Percentiles rank a stretch among this genome's conserved stretches.
Conservation (phyloP, 1,140 invertebrate species). For the Holotrichia oblita region DNA sequence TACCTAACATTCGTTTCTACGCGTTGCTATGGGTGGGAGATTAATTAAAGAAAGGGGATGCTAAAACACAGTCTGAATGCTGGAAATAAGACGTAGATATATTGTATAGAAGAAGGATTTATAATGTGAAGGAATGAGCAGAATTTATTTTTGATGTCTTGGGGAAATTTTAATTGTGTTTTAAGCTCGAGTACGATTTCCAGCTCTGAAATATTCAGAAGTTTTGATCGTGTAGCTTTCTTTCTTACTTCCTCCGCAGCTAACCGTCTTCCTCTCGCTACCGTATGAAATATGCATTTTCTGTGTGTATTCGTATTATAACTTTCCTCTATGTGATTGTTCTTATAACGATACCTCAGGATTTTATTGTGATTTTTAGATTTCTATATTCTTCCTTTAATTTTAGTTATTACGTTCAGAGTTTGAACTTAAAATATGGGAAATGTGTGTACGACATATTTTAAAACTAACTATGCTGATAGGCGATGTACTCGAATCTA, state of each 20-base stretch:
- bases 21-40: constrained; percentile 56
- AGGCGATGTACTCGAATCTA: no score
- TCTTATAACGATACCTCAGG: constrained; percentile 5
- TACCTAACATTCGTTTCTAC: constrained; percentile 59
- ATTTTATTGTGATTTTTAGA: constrained; percentile 13
- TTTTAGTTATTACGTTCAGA: background rate
- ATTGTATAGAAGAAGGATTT: constrained; percentile 60
- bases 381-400: background rate
- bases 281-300: constrained; percentile 40
- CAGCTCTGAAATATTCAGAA: constrained; percentile 41
- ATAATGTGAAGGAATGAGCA: constrained; percentile 56
- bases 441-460: no score
- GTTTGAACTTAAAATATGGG: background rate
- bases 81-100: constrained; percentile 60
- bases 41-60: constrained; percentile 60
- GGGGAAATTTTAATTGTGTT: constrained; percentile 47
- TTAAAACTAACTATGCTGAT: no score
- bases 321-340: constrained; percentile 4
- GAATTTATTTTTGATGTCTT: constrained; percentile 58
- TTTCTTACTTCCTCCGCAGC: constrained; percentile 12
- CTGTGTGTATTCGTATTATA: constrained; percentile 27
- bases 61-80: constrained; percentile 58
- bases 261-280: background rate
- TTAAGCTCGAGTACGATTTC: constrained; percentile 41
- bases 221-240: constrained; percentile 41